Conservation (phyloP, 35 echinoderm and acorn worm species). For the Patiria miniata region DNA sequence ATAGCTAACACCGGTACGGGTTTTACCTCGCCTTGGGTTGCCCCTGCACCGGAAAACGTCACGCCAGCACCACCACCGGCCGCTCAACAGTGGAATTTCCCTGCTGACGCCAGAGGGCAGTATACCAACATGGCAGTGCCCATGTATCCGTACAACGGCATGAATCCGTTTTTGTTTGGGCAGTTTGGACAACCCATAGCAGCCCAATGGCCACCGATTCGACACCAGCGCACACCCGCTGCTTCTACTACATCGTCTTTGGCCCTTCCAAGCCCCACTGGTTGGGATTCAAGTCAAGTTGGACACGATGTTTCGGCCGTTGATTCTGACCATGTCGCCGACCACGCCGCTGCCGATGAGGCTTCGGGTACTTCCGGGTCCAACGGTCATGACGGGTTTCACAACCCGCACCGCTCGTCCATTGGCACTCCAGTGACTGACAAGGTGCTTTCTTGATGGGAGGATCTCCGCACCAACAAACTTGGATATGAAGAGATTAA, state of each 20-base stretch:
- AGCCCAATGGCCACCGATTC: not conserved
- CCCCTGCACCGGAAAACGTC: not conserved
- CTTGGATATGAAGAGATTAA: too few relatives aligned
- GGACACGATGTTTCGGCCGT: not conserved
- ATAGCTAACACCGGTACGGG: not conserved
- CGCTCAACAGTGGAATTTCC: not conserved
- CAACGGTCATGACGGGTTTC: not conserved
- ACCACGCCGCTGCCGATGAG: not conserved
- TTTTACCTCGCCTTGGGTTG: constrained; percentile 24
- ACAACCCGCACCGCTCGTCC: too few relatives aligned
- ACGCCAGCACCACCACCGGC: not conserved
- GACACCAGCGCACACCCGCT: not conserved
- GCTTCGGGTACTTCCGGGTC: not conserved
- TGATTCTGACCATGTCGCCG: too few relatives aligned
- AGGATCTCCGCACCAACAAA: too few relatives aligned
- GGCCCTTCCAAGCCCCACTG: not conserved
- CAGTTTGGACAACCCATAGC: not conserved
- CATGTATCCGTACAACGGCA: not conserved
- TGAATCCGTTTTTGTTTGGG: not conserved
- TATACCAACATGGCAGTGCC: not conserved
- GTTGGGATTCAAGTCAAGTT: not conserved
- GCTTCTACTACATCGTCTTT: not conserved
- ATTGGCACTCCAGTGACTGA: too few relatives aligned
- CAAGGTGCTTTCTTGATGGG: too few relatives aligned
- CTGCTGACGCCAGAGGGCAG: not conserved